Evolutionary conservation across 2,113 vertebrate species (phyloP).

Genomic region (Dipodomys merriami): DNA sequence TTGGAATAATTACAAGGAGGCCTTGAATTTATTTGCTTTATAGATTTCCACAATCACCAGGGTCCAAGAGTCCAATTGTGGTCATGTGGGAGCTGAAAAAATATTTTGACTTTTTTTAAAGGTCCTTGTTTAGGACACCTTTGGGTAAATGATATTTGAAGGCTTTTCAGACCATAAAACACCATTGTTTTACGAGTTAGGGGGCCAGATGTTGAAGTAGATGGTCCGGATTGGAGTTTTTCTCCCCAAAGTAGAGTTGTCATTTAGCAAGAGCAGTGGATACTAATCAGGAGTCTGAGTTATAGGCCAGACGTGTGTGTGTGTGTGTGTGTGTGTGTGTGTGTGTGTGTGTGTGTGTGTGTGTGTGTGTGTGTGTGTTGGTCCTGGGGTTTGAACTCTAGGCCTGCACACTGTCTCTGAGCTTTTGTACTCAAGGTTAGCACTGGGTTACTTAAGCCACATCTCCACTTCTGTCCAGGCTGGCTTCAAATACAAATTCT

Average conservation of each 20-base stretch:
- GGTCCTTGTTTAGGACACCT: constrained; percentile 6
- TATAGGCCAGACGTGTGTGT: background rate
- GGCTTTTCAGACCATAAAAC: constrained; percentile 13
- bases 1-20: constrained; percentile 64
- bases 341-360: too few relatives aligned
- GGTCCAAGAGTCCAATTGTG: background rate
- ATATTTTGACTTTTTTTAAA: constrained; percentile 1
- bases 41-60: constrained; percentile 1
- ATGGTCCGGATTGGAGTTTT: background rate
- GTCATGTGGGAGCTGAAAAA: constrained; percentile 48
- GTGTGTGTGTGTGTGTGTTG: too few relatives aligned
- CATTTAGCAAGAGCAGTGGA: background rate
- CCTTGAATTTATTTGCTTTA: constrained; percentile 57
- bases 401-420: too few relatives aligned
- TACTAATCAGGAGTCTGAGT: background rate
- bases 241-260: background rate
- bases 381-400: too few relatives aligned
- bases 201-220: background rate
- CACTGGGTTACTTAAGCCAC: too few relatives aligned
- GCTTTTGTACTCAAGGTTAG: too few relatives aligned
- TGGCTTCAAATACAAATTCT: too few relatives aligned
- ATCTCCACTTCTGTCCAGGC: too few relatives aligned
- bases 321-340: too few relatives aligned
- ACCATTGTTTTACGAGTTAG: constrained; percentile 8
- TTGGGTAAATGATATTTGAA: background rate